Evolutionary conservation across 2,113 vertebrate species (phyloP), one percentile per base, ranked within the genome.

Genomic region (Tragelaphus scriptus): DNA sequence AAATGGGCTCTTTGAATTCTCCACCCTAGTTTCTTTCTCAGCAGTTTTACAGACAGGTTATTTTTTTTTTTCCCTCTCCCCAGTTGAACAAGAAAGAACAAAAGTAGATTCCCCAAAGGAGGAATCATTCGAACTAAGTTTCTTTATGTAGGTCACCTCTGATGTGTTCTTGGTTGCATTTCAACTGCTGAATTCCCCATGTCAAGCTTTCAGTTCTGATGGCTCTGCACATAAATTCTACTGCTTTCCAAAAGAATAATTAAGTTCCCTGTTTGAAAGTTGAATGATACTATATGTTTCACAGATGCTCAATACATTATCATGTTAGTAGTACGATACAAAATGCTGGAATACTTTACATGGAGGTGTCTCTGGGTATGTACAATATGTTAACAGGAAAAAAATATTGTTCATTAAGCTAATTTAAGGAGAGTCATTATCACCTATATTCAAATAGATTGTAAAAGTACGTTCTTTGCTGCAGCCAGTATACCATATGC

Each of bases 111-210:
- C 98, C 98, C 95, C 3, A 36, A 98, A 95, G 98, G 98, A 97
- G 90, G 80, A 71, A 96, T 98, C 97, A 98, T 56, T 97, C 3
- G 25, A 91, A 79, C 94, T 96, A 95, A 92, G 98, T 97, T 98
- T 97, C 88, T 80, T 97, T 97, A 97, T 98, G 85, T 96, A 98
- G 99, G 98, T 98, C 98, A 98, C 91, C 97, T 98, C 97, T 6
- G 17, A 98, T 93, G 96, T 96, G 96, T 93, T 98, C 96, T 89
- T 93, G 97, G 97, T 95, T 97, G 97, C 97, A 93, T 88, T 79
- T 98, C 91, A 10, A 12, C 94, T 94, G 87, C 79, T 84, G 1
- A 97, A 85, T 98, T 98, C 91, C 97, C 86, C 84, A 94, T 71
- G 84, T 92, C 88, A 98, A 98, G 59, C 80, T 96, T 97, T 97